These are phyloP conservation scores for Vandiemenella viatica DNA, from an alignment of 2,888 invertebrate species.

Conservation along the genomic window DNA sequence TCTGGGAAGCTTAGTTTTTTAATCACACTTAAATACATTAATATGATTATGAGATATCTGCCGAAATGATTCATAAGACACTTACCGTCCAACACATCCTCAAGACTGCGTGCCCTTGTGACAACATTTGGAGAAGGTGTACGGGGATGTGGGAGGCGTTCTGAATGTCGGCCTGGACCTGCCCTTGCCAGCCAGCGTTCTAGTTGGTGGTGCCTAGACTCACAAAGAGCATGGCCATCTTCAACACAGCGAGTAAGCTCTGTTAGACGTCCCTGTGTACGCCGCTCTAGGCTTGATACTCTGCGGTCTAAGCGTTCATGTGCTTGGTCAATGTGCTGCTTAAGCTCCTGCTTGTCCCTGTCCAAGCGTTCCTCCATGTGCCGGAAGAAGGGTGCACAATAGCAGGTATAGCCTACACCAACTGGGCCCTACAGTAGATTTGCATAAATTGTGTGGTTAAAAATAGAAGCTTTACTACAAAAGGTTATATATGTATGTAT, in stretches of 20 bases:
- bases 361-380: constrained; percentile 74
- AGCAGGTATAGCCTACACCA: constrained; percentile 85
- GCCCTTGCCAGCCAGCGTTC: constrained; percentile 55
- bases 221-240: constrained; percentile 43
- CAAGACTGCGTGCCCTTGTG: constrained; percentile 55
- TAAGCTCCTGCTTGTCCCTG: constrained; percentile 61
- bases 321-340: constrained; percentile 62
- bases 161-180: constrained; percentile 41
- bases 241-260: constrained; percentile 50
- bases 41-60: no score
- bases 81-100: constrained; percentile 42
- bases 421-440: constrained; percentile 51
- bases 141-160: constrained; percentile 25
- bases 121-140: constrained; percentile 37
- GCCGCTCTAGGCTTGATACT: constrained; percentile 57
- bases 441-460: background rate
- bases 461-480: background rate
- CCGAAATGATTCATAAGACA: no score
- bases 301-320: constrained; percentile 66
- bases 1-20: no score
- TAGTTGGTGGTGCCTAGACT: constrained; percentile 47
- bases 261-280: constrained; percentile 55
- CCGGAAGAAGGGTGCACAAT: constrained; percentile 81
- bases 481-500: constrained; percentile 2
- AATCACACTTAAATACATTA: no score